Evolutionary conservation across 2,113 vertebrate genomes (phyloP), one percentile per base, ranked within the genome.

Genomic region (Amphiprion percula): DNA sequence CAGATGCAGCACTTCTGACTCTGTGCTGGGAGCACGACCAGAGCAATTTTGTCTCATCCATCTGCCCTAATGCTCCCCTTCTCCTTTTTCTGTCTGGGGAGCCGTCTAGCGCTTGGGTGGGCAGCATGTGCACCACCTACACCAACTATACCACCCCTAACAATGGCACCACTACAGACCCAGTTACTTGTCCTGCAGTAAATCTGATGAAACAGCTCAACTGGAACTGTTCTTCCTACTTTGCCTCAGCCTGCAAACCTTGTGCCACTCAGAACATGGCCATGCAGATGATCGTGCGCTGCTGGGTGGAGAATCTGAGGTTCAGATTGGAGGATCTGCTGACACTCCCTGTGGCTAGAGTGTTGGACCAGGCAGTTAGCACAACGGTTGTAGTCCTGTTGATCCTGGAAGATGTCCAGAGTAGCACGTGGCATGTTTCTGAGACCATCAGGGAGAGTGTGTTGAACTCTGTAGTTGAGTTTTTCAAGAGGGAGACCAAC

Each of bases 1-100:
- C 95, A 23, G 90, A 92, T 10, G 66, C 84, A 2, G 46, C 65
- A 0, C 87, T 94, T 14, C 77, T 95, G 61, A 89, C 90, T 7
- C 88, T 94, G 60, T 96, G 95, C 88, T 96, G 94, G 94, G 92
- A 95, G 61, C 91, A 88, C 1, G 95, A 96, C 81, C 93, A 92
- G 74, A 76, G 65, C 5, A 90, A 85, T 23, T 96, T 96, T 63
- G 79, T 93, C 28, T 83, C 85, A 4, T 83, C 66, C 0, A 23
- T 96, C 72, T 96, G 95, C 64, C 59, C 58, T 1, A 76, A 94
- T 21, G 11, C 84, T 2, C 26, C 1, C 2, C 74, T 95, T 17
- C 87, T 95, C 4, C 56, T 63, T 26, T 4, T 73, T 59, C 73
- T 96, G 21, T 86, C 81, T 24, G 86, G 70, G 58, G 94, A 96